Evolutionary conservation across 2,113 vertebrate genomes (phyloP), one percentile per base, ranked within the genome.

Genomic region (Rhinopithecus roxellana): DNA sequence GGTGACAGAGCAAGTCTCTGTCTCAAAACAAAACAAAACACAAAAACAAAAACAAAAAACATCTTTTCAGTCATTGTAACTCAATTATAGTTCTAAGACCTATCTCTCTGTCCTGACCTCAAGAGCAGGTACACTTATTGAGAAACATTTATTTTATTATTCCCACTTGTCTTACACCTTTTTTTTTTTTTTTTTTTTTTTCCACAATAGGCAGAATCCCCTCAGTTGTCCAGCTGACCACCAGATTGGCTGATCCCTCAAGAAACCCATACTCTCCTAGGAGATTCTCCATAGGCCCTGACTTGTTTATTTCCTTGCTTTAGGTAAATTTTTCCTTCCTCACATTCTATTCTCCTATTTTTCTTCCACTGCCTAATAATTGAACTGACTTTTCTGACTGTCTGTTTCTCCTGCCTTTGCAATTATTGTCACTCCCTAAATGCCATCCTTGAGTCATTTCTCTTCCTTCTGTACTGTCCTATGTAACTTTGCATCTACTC

Each of bases 271-370:
- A 6, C 17, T 13, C 32, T 40, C 5, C 48, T n/a, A 1, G 12
- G 50, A 38, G 10, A 4, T 50, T 69, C 17, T 69, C 17, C 7
- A 9, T 10, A 32, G 16, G n/a, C 23, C 22, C 40, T 22, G 25
- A 27, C 18, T 0, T 18, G 8, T 50, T 40, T 8, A 2, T 11
- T 6, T 2, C 2, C 35, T 1, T 50, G 3, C 4, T 50, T 9
- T 32, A 3, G 12, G 35, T 13, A 57, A 12, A 8, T 17, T 32
- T 6, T 23, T 32, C 67, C 12, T 25, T 72, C 2, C 32, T 38
- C 20, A 12, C 67, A 38, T 57, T 57, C 30, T 27, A 0, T 12
- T 14, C 3, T 6, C 20, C 22, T 81, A 8, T 2, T 17, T 55
- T 11, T 52, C n/a, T 14, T 18, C 27, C 27, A 10, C 48, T 7